Base-by-base conservation (phyloP, 2,113 vertebrate species). In the Sialia sialis region DNA sequence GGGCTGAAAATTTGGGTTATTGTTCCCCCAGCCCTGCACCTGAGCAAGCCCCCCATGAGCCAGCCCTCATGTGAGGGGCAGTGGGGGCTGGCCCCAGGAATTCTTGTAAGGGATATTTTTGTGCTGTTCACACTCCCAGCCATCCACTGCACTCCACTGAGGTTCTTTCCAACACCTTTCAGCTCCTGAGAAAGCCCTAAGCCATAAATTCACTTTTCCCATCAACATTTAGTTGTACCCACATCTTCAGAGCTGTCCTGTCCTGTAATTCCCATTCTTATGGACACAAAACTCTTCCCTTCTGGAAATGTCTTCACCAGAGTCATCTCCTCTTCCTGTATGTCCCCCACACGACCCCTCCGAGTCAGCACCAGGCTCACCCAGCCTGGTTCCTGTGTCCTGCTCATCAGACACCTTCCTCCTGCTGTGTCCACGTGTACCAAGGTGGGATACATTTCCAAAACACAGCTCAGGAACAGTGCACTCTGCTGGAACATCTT, bases 91-190 rank as follows among this genome's bases (percentile, higher is more conserved):
- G n/a, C 43, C 77, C 48, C 62, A 55, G 78, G 34, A 41, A 1
- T 21, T 68, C 79, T 27, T 9, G 8, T 18, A 6, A 34, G 25
- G n/a, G 30, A 46, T 16, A 36, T 63, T 56, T 76, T 23, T 56
- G 16, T 70, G 36, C 44, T 62, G 51, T 1, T 56, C 49, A 13
- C 44, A 3, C 1, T n/a, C 63, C 69, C 30, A 64, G 46, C 49
- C 56, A 29, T 8, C 39, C 43, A 16, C 36, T 43, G n/a, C 19
- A 4, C 66, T 64, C 32, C 48, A 21, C 34, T 0, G 0, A 32
- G 32, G 48, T 46, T 44, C 62, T 48, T 19, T 38, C 49, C 38
- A 38, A 15, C 58, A 27, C 36, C 11, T 6, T 6, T 76, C 26
- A 60, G 29, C 25, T 77, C 67, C 41, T 26, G 49, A 18, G 60